A percentile compares a stretch with the other conserved stretches of the same genome.
Conservation (phyloP, 2,113 vertebrate genomes). For the Ia io region DNA sequence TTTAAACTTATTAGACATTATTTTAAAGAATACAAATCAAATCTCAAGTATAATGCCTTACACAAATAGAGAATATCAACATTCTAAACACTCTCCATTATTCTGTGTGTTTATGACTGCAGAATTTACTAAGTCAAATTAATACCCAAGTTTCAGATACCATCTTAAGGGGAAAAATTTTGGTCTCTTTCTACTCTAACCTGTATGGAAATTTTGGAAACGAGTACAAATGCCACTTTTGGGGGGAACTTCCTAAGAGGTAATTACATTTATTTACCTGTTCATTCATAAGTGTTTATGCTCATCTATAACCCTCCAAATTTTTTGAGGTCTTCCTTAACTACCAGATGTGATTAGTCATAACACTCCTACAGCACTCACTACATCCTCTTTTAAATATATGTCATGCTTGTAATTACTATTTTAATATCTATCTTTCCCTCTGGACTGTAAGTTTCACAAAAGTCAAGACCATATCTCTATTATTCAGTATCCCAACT, state of each 20-base stretch:
- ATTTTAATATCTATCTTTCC: slow-evolving; percentile 12
- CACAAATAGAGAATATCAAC: neutral
- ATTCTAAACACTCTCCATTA: neutral
- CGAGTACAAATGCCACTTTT: neutral
- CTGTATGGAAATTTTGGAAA: neutral
- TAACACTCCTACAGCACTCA: neutral
- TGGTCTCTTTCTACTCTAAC: neutral
- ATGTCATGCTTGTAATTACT: neutral
- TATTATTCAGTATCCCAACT: neutral
- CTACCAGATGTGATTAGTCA: neutral
- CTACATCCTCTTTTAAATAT: neutral
- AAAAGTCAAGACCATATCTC: neutral
- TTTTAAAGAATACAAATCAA: slow-evolving; percentile 42
- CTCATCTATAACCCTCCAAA: neutral
- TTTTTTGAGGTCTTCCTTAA: neutral
- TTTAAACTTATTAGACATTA: slow-evolving; percentile 41
- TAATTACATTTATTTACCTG: neutral
- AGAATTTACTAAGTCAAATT: slow-evolving; percentile 39
- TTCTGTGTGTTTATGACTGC: neutral
- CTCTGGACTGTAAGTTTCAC: neutral
- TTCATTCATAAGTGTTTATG: slow-evolving; percentile 5
- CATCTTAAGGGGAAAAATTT: neutral
- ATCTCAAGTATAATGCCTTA: slow-evolving; percentile 5
- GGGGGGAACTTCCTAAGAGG: neutral
- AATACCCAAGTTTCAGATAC: slow-evolving; percentile 38